Conservation (phyloP, 2,797 vertebrate genomes). For the Centroberyx gerrardi region DNA sequence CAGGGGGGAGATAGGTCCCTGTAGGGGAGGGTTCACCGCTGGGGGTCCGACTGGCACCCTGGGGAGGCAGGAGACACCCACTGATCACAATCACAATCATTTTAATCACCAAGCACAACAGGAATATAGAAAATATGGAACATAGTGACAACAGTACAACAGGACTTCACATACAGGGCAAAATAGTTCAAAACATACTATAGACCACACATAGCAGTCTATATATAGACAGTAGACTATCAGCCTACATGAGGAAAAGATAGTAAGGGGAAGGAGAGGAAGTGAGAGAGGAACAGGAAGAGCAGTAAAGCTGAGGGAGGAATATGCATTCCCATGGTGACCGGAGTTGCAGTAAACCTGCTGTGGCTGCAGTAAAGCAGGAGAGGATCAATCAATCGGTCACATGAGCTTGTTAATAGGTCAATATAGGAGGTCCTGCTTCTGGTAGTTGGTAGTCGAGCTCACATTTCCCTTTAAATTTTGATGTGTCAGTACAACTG, state of each 20-base stretch:
- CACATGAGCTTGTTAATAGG: slow-evolving; percentile 1
- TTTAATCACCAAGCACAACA: background rate
- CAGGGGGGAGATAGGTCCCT: slow-evolving; percentile 78
- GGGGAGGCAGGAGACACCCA: slow-evolving; percentile 39
- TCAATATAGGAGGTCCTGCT: slow-evolving; percentile 5
- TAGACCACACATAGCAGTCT: no score
- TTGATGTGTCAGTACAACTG: background rate
- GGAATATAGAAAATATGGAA: no score
- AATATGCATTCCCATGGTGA: slow-evolving; percentile 15
- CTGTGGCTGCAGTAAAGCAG: slow-evolving; percentile 35
- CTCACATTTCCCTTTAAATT: background rate
- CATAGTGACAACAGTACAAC: background rate
- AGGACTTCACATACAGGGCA: no score
- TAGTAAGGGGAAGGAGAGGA: no score
- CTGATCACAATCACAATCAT: slow-evolving; percentile 5
- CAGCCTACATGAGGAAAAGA: no score
- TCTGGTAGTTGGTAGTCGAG: background rate
- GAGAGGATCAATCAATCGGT: slow-evolving; percentile 6
- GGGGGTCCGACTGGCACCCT: slow-evolving; percentile 84
- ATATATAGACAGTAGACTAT: no score
- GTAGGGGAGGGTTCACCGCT: slow-evolving; percentile 82
- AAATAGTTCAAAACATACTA: no score
- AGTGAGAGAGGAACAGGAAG: background rate
- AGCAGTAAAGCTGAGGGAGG: background rate
- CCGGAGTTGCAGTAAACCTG: slow-evolving; percentile 18